These are phyloP conservation scores for Augiades crinisus DNA, from an alignment of 2,888 invertebrate species.

Conservation along the genomic window DNA sequence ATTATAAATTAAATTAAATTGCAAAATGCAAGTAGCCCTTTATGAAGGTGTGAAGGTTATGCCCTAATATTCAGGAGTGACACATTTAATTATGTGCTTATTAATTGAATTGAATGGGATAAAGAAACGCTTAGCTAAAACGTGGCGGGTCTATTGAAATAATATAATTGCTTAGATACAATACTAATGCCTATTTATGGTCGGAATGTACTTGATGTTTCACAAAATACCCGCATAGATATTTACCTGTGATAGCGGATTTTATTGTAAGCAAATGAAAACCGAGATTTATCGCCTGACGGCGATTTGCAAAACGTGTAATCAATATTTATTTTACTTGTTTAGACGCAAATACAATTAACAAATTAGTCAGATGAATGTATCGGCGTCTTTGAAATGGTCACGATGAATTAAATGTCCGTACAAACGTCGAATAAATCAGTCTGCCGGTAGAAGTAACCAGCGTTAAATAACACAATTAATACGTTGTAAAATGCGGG, in stretches of 20 bases:
- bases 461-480: slow-evolving; percentile 63
- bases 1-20: too few relatives aligned
- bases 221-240: neutral
- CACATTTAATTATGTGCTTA: too few relatives aligned
- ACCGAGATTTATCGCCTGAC: neutral
- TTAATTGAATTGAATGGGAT: too few relatives aligned
- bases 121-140: too few relatives aligned
- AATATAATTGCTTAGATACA: too few relatives aligned
- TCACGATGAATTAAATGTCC: slow-evolving; percentile 7
- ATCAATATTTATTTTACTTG: slow-evolving; percentile 11
- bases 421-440: slow-evolving; percentile 18
- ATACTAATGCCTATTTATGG: neutral
- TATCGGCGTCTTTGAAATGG: slow-evolving; percentile 17
- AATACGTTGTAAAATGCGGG: slow-evolving; percentile 65
- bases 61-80: too few relatives aligned
- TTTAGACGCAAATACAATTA: slow-evolving; percentile 14
- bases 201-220: neutral
- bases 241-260: neutral
- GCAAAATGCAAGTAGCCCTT: too few relatives aligned
- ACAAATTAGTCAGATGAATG: slow-evolving; percentile 17
- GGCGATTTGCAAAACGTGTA: slow-evolving; percentile 1
- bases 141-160: too few relatives aligned
- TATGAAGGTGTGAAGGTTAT: too few relatives aligned
- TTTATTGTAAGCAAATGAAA: slow-evolving; percentile 19
- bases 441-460: slow-evolving; percentile 9